These are phyloP conservation scores for Oncopeltus fasciatus DNA, from an alignment of 1,140 invertebrate genomes.

Conservation along the genomic window DNA sequence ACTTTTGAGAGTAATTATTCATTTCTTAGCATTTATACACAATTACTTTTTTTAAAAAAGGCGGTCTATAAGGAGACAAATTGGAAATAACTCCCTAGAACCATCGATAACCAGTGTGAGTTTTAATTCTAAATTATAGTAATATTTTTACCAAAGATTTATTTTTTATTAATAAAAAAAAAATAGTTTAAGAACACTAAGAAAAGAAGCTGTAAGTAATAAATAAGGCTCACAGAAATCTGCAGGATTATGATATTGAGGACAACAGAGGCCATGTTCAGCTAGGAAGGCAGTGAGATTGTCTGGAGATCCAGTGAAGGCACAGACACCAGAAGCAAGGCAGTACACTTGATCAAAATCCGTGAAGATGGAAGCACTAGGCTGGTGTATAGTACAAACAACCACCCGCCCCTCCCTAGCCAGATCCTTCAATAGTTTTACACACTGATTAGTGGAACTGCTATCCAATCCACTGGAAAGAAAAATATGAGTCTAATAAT, in stretches of 20 bases:
- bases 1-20: too few species aligned
- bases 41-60: too few species aligned
- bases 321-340: slow-evolving; percentile 77
- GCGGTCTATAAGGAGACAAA: too few species aligned
- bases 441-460: slow-evolving; percentile 81
- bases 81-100: too few species aligned
- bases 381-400: slow-evolving; percentile 92
- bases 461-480: slow-evolving; percentile 63
- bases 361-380: slow-evolving; percentile 83
- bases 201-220: too few species aligned
- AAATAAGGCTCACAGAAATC: slow-evolving; percentile 66
- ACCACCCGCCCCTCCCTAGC: slow-evolving; percentile 55
- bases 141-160: too few species aligned
- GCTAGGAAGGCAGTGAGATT: slow-evolving; percentile 77
- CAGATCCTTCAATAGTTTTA: slow-evolving; percentile 63
- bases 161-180: too few species aligned
- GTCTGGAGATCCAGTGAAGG: slow-evolving; percentile 68
- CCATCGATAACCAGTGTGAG: too few species aligned
- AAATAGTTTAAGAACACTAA: too few species aligned
- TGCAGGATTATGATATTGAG: slow-evolving; percentile 88
- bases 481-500: too few species aligned
- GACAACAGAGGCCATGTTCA: slow-evolving; percentile 69
- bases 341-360: slow-evolving; percentile 89
- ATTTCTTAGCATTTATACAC: too few species aligned
- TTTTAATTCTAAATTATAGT: too few species aligned